Percentiles rank a stretch among this genome's conserved stretches.
Evolutionary conservation across 2,113 vertebrate genomes (phyloP).

Genomic region (Cololabis saira): DNA sequence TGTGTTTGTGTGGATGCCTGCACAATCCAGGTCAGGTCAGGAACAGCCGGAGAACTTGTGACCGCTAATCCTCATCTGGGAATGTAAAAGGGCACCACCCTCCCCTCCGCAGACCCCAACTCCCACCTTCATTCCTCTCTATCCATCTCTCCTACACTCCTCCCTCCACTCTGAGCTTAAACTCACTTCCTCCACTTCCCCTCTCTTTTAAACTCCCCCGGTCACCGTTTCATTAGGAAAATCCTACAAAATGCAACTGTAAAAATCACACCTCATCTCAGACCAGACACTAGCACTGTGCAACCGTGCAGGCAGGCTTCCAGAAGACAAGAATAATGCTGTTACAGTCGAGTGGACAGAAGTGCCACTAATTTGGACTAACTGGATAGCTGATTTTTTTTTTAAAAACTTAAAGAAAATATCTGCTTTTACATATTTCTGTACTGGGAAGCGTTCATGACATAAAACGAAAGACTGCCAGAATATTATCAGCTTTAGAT

Average conservation of each 20-base stretch:
- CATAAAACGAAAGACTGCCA: neutral
- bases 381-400: neutral
- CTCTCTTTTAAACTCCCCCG: neutral
- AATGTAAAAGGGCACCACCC: slow-evolving; percentile 42
- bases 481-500: neutral
- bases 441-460: neutral
- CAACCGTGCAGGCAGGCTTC: too few species aligned
- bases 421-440: neutral
- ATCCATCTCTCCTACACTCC: neutral
- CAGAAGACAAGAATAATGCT: too few species aligned
- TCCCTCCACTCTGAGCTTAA: neutral
- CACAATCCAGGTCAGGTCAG: slow-evolving; percentile 35
- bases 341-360: too few species aligned
- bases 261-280: too few species aligned
- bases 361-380: too few species aligned
- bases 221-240: too few species aligned
- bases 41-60: slow-evolving; percentile 61
- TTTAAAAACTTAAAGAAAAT: neutral
- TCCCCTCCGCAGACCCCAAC: slow-evolving; percentile 10
- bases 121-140: slow-evolving; percentile 11
- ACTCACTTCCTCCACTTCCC: neutral
- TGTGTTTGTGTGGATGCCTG: neutral
- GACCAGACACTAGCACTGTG: neutral
- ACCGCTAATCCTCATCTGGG: slow-evolving; percentile 68
- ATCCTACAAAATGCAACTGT: too few species aligned